Evolutionary conservation across 2,888 invertebrate genomes (phyloP).

Genomic region (Branchinecta sandiegonensis): DNA sequence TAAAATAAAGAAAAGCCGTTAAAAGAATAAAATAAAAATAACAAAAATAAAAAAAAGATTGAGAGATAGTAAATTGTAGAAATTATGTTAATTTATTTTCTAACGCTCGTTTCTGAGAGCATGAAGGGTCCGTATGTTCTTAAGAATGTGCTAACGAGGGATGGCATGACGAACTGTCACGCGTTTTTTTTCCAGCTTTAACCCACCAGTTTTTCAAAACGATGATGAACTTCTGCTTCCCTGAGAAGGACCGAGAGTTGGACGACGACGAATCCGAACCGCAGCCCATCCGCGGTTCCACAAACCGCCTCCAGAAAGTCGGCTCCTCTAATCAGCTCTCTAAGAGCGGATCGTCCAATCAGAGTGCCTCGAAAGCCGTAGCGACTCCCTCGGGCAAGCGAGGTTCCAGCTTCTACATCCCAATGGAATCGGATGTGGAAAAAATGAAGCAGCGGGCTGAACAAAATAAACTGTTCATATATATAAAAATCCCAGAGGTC

Average conservation of each 20-base stretch:
- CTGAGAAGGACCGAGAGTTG: constrained; percentile 74
- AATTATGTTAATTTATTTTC: too few relatives aligned
- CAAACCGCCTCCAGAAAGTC: constrained; percentile 24
- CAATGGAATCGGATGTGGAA: constrained; percentile 86
- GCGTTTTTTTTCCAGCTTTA: constrained; percentile 41
- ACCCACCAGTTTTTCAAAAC: constrained; percentile 95
- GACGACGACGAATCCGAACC: constrained; percentile 51
- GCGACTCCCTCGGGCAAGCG: constrained; percentile 28
- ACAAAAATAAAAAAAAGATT: too few relatives aligned
- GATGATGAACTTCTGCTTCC: constrained; percentile 94
- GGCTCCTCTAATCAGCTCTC: constrained; percentile 24
- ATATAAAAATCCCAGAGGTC: constrained; percentile 96
- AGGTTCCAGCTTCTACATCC: constrained; percentile 71
- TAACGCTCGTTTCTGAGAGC: too few relatives aligned
- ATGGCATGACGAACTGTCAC: too few relatives aligned
- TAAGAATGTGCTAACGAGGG: too few relatives aligned
- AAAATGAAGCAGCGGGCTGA: constrained; percentile 97
- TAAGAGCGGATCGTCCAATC: constrained; percentile 27
- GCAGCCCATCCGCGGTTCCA: constrained; percentile 32
- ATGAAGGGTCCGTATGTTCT: too few relatives aligned
- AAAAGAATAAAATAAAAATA: too few relatives aligned
- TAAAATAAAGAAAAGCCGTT: too few relatives aligned
- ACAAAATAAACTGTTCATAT: constrained; percentile 94
- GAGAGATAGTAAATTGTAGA: too few relatives aligned
- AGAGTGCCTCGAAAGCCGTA: constrained; percentile 14